These are phyloP conservation scores for Cromileptes altivelis DNA, from an alignment of 2,113 vertebrate species.

Conservation along the genomic window DNA sequence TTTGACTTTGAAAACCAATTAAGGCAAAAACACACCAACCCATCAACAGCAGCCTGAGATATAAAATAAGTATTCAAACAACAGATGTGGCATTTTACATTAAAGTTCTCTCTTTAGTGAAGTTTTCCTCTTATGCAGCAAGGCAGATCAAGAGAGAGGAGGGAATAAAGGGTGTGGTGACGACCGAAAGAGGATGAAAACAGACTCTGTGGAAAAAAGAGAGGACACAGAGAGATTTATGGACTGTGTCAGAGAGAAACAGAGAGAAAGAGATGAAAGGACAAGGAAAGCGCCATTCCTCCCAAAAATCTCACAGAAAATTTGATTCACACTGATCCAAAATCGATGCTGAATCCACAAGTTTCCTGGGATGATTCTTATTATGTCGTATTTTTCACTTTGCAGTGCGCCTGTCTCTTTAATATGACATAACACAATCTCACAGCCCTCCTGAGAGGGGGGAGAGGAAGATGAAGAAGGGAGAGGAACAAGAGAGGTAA, in stretches of 20 bases:
- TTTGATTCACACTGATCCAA: constrained; percentile 21
- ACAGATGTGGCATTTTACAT: not conserved
- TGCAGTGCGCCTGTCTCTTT: constrained; percentile 46
- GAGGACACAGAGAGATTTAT: constrained; percentile 8
- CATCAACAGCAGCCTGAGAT: not conserved
- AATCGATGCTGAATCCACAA: constrained; percentile 24
- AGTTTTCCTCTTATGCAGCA: not conserved
- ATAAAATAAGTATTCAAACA: not conserved
- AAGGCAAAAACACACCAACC: not conserved
- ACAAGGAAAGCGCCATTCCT: not conserved
- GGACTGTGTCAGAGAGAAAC: constrained; percentile 11
- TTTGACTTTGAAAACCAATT: no score
- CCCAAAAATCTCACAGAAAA: constrained; percentile 13
- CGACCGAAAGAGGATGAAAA: not conserved
- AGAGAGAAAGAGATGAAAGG: constrained; percentile 12
- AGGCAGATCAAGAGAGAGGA: constrained; percentile 1
- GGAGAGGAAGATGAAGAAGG: not conserved
- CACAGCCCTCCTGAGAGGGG: constrained; percentile 17
- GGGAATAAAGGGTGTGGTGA: not conserved
- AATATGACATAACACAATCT: constrained; percentile 49
- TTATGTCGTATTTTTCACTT: constrained; percentile 35
- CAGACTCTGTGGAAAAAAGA: not conserved
- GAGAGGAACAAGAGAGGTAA: not conserved
- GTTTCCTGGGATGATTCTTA: constrained; percentile 26
- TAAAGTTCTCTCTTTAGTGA: not conserved